Base-by-base conservation (phyloP, 2,888 invertebrate genomes). In the Drosophila incognita region DNA sequence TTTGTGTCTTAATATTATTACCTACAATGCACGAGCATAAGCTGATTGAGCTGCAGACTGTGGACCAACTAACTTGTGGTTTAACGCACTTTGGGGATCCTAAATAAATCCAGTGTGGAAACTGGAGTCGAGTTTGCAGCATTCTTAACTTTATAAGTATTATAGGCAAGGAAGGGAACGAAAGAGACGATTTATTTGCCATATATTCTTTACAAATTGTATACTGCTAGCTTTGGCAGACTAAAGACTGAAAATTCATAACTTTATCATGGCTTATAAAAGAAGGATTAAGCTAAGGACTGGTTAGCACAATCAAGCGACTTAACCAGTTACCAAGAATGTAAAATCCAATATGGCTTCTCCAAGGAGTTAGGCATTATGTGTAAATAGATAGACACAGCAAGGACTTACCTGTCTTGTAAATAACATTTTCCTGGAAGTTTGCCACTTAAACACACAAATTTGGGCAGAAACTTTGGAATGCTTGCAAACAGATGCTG, bases 1-100 rank as follows among this genome's bases (percentile, higher is more conserved):
- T 51, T 71, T 70, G 38, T 49, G 27, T 15, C 46, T 48, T 56
- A 68, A 52, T 24, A 33, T 27, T 56, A 48, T 62, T 67, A 29
- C 31, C 27, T 69, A 18, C 2, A 15, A 8, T 18, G 21, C 21
- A 31, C 4, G 15, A 40, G 24, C 29, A 10, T 4, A 53, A 53
- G 33, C 49, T 36, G 46, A 38, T 10, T 46, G 18, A 21, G 31
- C 36, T 21, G 46, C 31, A 38, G 38, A 15, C 4, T 4, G 15
- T 46, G 4, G 21, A 1, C 24, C 24, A 21, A 15, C 5, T 15
- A 51, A 31, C 21, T 53, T 52, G 35, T 27, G 24, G 15, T 7
- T 15, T 36, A 6, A n/a, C 13, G 13, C 29, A n/a, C 2, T 15
- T 49, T 24, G 10, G 6, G n/a, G 11, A n/a, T n/a, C 7, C n/a